Percentiles rank a stretch among this genome's conserved stretches.
These are phyloP conservation scores for Phrynocephalus guinanensis DNA, from an alignment of 2,797 vertebrate genomes.

Conservation along the genomic window DNA sequence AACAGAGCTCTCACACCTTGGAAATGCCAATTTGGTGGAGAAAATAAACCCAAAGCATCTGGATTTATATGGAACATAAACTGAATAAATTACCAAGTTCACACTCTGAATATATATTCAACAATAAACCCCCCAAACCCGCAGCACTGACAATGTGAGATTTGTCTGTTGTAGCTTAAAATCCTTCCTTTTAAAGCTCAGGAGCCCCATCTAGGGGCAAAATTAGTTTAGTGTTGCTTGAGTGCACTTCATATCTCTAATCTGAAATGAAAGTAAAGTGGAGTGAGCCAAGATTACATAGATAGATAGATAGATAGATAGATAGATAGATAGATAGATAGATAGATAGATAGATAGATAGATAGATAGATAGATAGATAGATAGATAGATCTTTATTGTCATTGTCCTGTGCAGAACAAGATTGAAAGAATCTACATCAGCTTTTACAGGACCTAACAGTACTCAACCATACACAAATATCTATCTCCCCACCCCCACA, in stretches of 20 bases:
- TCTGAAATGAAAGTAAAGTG: too few relatives aligned
- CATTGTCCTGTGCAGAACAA: too few relatives aligned
- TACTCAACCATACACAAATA: too few relatives aligned
- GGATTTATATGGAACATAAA: constrained; percentile 27
- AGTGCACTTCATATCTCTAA: background rate
- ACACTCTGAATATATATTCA: background rate
- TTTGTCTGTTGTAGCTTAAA: background rate
- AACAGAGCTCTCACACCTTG: background rate
- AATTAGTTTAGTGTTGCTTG: background rate
- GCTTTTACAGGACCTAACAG: too few relatives aligned
- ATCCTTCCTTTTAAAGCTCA: constrained; percentile 2
- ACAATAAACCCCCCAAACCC: background rate
- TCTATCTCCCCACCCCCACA: too few relatives aligned
- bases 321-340: too few relatives aligned
- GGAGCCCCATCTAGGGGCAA: constrained; percentile 23
- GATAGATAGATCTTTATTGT: too few relatives aligned
- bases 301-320: too few relatives aligned
- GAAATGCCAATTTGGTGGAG: background rate
- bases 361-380: too few relatives aligned
- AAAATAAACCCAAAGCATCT: constrained; percentile 9
- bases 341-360: too few relatives aligned
- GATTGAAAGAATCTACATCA: too few relatives aligned
- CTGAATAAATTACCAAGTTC: background rate
- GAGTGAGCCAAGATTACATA: too few relatives aligned
- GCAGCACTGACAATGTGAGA: background rate